phyloP scores from a whole-genome alignment of 2,797 vertebrate species.

The Danio jaintianensis region DNA sequence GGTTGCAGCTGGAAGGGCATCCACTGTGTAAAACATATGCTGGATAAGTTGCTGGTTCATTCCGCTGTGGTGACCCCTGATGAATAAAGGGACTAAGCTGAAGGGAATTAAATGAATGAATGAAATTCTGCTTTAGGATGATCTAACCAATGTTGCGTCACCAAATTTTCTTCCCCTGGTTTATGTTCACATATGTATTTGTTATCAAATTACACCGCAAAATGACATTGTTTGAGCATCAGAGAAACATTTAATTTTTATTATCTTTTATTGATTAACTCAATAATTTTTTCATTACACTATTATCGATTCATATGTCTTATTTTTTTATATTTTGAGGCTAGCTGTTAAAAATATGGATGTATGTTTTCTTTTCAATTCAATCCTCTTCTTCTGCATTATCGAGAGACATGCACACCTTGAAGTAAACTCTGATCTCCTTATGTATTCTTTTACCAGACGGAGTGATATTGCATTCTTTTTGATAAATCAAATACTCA shows the following conservation, averaged over 20 bases:
- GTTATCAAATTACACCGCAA: background rate
- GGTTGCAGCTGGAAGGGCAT: no score
- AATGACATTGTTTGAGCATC: background rate
- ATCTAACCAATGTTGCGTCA: background rate
- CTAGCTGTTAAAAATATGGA: constrained; percentile 23
- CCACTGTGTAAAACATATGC: no score
- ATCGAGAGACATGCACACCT: background rate
- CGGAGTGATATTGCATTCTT: constrained; percentile 8
- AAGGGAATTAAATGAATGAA: no score
- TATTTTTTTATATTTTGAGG: background rate
- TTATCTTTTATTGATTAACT: no score
- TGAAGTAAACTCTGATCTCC: background rate
- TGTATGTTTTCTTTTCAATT: background rate
- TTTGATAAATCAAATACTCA: constrained; percentile 8
- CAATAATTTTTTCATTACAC: no score
- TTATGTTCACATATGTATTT: background rate
- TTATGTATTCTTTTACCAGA: background rate
- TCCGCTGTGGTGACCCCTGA: no score
- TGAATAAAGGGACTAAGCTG: no score
- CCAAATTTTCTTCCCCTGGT: no score
- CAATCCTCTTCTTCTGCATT: background rate
- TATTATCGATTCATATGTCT: background rate
- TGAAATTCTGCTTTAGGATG: no score
- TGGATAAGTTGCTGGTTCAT: no score
- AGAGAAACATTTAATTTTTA: no score